Conservation (phyloP, 1,140 invertebrate genomes). For the Tetramorium parvispinum region DNA sequence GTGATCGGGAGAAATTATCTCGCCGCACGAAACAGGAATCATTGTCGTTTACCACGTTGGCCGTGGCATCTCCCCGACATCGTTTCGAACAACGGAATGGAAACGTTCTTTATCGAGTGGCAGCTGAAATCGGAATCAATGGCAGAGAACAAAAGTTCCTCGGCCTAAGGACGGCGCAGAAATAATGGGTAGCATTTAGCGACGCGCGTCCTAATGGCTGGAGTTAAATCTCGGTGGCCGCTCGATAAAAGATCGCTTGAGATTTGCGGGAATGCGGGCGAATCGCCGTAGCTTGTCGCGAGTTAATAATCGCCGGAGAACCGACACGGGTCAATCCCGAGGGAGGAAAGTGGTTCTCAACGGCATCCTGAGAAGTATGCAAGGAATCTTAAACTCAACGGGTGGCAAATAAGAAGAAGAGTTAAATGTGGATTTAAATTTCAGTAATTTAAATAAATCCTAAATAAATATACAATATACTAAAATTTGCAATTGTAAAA, state of each 20-base stretch:
- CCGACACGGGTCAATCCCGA: constrained; percentile 13
- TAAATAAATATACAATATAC: neutral
- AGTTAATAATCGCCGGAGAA: constrained; percentile 57
- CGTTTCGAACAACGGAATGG: neutral
- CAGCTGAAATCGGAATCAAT: constrained; percentile 7
- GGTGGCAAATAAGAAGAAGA: neutral
- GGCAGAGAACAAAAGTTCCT: constrained; percentile 27
- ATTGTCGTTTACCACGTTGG: constrained; percentile 31
- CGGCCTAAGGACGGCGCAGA: neutral
- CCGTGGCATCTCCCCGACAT: constrained; percentile 13
- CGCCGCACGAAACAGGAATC: constrained; percentile 23
- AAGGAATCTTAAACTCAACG: neutral
- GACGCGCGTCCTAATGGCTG: constrained; percentile 31
- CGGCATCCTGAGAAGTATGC: neutral
- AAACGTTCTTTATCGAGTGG: constrained; percentile 9
- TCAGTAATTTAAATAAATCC: neutral
- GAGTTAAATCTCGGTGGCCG: constrained; percentile 44
- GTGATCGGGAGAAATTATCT: constrained; percentile 39
- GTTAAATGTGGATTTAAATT: neutral
- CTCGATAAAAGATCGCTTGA: constrained; percentile 46
- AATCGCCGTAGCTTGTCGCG: constrained; percentile 60
- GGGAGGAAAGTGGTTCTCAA: constrained; percentile 17
- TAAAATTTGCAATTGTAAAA: neutral
- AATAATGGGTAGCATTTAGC: constrained; percentile 58
- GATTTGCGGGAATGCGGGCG: constrained; percentile 69